Base-by-base conservation (phyloP, 2,113 vertebrate genomes). In the Pseudorasbora parva region DNA sequence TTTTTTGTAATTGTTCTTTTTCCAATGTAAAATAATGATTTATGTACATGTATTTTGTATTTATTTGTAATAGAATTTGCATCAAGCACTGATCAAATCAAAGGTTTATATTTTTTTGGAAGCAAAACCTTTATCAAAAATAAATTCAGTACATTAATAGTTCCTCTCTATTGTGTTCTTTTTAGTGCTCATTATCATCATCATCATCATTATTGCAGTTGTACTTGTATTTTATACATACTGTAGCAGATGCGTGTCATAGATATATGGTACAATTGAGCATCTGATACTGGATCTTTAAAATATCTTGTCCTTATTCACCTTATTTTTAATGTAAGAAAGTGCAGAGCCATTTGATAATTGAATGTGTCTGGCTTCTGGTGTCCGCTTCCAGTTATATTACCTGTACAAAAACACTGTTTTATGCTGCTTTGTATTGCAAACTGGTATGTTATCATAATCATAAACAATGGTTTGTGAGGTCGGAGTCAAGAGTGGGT, bases 1-100 rank as follows among this genome's bases (percentile, higher is more conserved):
- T 60, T 37, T 17, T 72, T 72, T 72, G 19, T 25, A 41, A 41
- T 77, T 23, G 27, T 77, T 56, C 12, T 17, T 60, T 19, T 45
- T 72, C 21, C 37, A 27, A n/a, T n/a, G n/a, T n/a, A n/a, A 27
- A 62, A n/a, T 62, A 45, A 78, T 62, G 76, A 78, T 62, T 43
- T 51, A 66, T 79, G 43, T 79, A 78, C 30, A 41, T 62, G 76
- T 8, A 79, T 79, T 66, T 79, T 79, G 60, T 66, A 79, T 79
- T 51, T 79, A 64, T 66, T 79, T 51, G 8, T 66, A 30, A 49
- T 79, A 47, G 60, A 49, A 49, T 79, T 66, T 66, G 25, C 15
- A 64, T 30, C 45, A 66, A n/a, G 45, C 78, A 30, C 17, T 79
- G 78, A 79, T 79, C 60, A 79, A 66, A 27, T 33, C 41, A 27